Conservation (phyloP, 2,797 vertebrate species). For the Anguilla marmorata region DNA sequence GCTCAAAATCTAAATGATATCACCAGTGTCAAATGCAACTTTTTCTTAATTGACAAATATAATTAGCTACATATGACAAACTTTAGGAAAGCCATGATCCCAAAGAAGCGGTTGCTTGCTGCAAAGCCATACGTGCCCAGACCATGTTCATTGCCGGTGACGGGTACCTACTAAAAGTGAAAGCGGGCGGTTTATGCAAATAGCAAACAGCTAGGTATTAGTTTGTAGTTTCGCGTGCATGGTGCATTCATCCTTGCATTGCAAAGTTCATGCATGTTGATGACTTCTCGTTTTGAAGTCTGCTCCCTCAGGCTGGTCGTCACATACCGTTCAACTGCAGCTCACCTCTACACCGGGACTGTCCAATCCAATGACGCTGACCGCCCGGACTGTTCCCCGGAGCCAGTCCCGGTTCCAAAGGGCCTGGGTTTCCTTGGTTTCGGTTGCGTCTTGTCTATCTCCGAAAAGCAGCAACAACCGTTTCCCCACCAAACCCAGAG, state of each 20-base stretch:
- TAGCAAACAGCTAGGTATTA: not conserved
- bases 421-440: conserved; percentile 74
- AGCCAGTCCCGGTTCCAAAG: conserved; percentile 84
- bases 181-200: not conserved
- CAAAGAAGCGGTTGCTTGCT: not conserved
- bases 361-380: conserved; percentile 83
- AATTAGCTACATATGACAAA: not conserved
- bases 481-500: conserved; percentile 87
- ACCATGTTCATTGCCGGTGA: not conserved
- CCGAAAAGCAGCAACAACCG: conserved; percentile 80
- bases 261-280: not conserved
- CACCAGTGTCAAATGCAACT: not conserved
- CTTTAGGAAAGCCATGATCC: not conserved
- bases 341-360: conserved; percentile 87
- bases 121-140: not conserved
- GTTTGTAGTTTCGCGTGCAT: not conserved
- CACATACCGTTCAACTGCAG: conserved; percentile 63
- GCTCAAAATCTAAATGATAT: not conserved
- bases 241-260: not conserved
- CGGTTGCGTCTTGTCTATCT: conserved; percentile 66
- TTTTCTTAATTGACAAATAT: not conserved
- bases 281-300: not conserved
- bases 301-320: conserved; percentile 62
- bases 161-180: not conserved
- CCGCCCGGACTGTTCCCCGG: conserved; percentile 90